Conservation (phyloP, 2,797 vertebrate genomes). For the Acridotheres tristis region DNA sequence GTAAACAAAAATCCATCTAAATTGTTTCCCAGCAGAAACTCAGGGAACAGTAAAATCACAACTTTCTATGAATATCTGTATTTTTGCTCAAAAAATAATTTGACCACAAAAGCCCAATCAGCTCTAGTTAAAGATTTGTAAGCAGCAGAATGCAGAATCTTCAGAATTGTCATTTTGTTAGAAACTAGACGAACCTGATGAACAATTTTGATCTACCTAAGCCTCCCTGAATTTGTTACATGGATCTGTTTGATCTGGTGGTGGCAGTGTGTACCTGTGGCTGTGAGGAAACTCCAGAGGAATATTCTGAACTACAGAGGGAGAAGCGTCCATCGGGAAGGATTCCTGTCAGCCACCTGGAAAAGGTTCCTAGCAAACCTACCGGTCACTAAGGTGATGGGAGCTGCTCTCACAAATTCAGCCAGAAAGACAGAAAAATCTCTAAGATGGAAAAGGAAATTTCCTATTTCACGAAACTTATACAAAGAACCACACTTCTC, state of each 20-base stretch:
- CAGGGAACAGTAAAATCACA: background rate
- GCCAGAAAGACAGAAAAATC: background rate
- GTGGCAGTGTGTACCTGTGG: constrained; percentile 65
- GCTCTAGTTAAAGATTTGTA: background rate
- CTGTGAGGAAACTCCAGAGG: background rate
- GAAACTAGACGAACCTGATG: background rate
- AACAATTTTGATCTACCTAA: background rate
- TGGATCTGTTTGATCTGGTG: constrained; percentile 41
- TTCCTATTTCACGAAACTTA: too few relatives aligned
- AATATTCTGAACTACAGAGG: background rate
- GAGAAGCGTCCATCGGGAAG: background rate
- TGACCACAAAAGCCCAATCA: background rate
- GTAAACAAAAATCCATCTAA: background rate
- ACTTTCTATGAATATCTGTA: background rate
- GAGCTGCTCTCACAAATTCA: background rate
- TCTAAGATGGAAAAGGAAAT: background rate
- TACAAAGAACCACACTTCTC: background rate
- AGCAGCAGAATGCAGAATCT: background rate
- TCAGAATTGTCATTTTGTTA: background rate
- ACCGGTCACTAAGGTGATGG: background rate
- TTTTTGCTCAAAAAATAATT: background rate
- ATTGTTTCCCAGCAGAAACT: background rate
- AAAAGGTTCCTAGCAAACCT: background rate
- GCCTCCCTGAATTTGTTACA: background rate
- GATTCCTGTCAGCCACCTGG: background rate